These are phyloP conservation scores for Drosophila mojavensis DNA, from an alignment of 1,140 invertebrate genomes.

Conservation along the genomic window DNA sequence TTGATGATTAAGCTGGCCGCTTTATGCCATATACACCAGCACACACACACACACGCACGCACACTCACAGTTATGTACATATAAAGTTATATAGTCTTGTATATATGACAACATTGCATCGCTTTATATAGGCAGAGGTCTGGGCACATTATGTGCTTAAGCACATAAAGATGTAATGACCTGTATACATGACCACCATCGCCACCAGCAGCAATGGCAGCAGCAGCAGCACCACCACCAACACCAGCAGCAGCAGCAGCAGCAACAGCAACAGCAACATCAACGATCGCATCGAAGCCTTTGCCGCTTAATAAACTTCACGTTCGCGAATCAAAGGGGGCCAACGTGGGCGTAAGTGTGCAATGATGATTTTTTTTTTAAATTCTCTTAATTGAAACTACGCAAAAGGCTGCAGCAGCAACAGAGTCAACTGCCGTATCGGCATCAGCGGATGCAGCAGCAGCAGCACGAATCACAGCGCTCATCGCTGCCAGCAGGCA, in stretches of 20 bases:
- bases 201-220: not conserved
- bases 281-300: conserved; percentile 21
- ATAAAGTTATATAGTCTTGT: not conserved
- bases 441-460: conserved; percentile 22
- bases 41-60: not conserved
- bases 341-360: conserved; percentile 24
- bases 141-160: conserved; percentile 71
- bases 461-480: conserved; percentile 29
- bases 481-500: conserved; percentile 53
- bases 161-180: conserved; percentile 79
- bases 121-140: conserved; percentile 4
- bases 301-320: conserved; percentile 74
- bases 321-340: conserved; percentile 44
- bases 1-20: conserved; percentile 73
- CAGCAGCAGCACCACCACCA: not conserved
- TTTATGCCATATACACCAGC: conserved; percentile 12
- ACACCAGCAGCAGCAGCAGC: conserved; percentile 1
- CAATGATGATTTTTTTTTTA: conserved; percentile 48
- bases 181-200: conserved; percentile 43
- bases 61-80: not conserved
- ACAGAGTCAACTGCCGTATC: conserved; percentile 7
- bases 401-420: conserved; percentile 31
- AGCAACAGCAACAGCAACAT: not conserved
- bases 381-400: conserved; percentile 75
- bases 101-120: conserved; percentile 7